phyloP scores from a whole-genome alignment of 64 coral and sea anemone species.

The Porites lutea region DNA sequence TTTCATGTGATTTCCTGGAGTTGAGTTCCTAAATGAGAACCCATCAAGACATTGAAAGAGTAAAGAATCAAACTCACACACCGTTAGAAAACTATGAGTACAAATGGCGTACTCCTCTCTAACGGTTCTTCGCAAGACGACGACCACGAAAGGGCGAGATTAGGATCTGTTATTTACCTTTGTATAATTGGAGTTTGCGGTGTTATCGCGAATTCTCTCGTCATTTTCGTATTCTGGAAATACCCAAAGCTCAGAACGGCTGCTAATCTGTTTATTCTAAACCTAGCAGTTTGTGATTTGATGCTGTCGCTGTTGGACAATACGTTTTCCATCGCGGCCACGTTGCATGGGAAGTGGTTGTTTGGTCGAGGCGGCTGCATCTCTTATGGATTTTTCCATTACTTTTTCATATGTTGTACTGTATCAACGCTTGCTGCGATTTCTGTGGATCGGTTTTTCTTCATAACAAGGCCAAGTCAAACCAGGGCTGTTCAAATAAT shows the following conservation, averaged over 20 bases:
- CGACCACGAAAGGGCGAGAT: constrained; percentile 25
- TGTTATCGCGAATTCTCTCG: constrained; percentile 76
- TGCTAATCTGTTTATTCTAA: constrained; percentile 97
- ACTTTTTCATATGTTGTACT: constrained; percentile 87
- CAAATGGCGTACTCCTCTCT: background rate
- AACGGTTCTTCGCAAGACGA: constrained; percentile 41
- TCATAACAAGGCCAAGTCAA: constrained; percentile 84
- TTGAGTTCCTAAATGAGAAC: background rate
- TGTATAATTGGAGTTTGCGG: constrained; percentile 67
- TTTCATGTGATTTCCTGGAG: background rate
- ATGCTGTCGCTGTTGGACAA: constrained; percentile 83
- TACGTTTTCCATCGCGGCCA: constrained; percentile 73
- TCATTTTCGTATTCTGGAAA: constrained; percentile 81
- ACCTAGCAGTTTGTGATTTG: constrained; percentile 89
- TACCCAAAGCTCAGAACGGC: constrained; percentile 84
- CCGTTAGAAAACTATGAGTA: constrained; percentile 12
- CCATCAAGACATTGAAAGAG: background rate
- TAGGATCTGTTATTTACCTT: constrained; percentile 77
- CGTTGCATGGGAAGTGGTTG: constrained; percentile 65
- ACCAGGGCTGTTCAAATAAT: constrained; percentile 55
- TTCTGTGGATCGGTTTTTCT: constrained; percentile 87
- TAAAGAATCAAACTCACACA: background rate
- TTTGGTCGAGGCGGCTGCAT: constrained; percentile 79
- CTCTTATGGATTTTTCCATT: constrained; percentile 87
- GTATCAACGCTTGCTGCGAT: constrained; percentile 88